phyloP scores from a whole-genome alignment of 1,140 invertebrate genomes.

The Cotesia chilonis region DNA sequence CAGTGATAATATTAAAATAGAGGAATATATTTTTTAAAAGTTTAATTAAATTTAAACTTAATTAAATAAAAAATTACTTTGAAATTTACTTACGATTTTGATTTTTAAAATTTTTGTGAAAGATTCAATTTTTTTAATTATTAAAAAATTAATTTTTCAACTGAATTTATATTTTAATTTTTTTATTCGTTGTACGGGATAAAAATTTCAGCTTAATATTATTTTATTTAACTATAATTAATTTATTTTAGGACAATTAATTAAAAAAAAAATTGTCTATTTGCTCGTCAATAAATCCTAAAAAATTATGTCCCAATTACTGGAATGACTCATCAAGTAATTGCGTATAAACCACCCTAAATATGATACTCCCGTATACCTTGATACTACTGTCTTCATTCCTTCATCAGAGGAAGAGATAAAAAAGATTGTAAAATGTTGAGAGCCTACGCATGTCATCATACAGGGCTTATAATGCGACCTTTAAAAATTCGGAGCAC shows the following conservation, averaged over 20 bases:
- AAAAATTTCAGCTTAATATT: too few relatives aligned
- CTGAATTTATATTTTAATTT: too few relatives aligned
- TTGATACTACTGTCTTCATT: neutral
- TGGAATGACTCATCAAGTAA: slow-evolving; percentile 63
- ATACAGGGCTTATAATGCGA: slow-evolving; percentile 9
- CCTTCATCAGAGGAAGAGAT: neutral
- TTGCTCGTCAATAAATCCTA: slow-evolving; percentile 52
- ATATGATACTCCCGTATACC: neutral
- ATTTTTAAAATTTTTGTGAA: neutral
- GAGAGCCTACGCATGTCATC: neutral
- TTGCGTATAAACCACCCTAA: slow-evolving; percentile 48
- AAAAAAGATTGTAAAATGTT: slow-evolving; percentile 39
- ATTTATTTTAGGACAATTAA: too few relatives aligned
- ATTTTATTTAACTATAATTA: too few relatives aligned
- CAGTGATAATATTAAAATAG: neutral
- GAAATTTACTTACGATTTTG: neutral
- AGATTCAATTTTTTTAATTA: neutral
- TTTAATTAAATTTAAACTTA: too few relatives aligned
- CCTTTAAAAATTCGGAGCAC: slow-evolving; percentile 53
- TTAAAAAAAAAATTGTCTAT: too few relatives aligned
- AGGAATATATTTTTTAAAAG: neutral
- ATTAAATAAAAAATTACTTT: too few relatives aligned
- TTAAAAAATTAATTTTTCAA: neutral
- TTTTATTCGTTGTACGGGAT: too few relatives aligned
- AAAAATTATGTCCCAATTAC: slow-evolving; percentile 61